phyloP scores from a whole-genome alignment of 2,113 vertebrate genomes.

The Bufo bufo region DNA sequence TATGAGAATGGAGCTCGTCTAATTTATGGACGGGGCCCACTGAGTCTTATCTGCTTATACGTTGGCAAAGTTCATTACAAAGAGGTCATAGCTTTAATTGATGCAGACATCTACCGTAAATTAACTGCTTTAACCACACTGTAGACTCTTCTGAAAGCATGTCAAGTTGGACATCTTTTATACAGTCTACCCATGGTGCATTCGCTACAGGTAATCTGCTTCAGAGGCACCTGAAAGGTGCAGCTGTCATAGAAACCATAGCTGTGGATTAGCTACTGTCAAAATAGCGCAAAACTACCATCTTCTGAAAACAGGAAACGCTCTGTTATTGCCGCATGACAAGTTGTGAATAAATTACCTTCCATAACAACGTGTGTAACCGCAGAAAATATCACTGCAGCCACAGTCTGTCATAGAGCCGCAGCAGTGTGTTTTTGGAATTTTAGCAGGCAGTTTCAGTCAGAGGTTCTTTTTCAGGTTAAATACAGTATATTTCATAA shows the following conservation, averaged over 20 bases:
- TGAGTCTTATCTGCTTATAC: not conserved
- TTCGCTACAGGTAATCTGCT: slow-evolving; percentile 1
- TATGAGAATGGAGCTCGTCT: not conserved
- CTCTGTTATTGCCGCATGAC: slow-evolving; percentile 5
- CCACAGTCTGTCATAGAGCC: not conserved
- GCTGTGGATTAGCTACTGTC: slow-evolving; percentile 6
- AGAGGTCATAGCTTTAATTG: not conserved
- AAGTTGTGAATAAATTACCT: not conserved
- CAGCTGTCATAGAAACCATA: slow-evolving; percentile 1
- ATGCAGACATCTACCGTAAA: not conserved
- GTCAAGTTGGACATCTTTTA: not conserved
- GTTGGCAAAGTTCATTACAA: not conserved
- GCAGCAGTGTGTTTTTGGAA: not conserved
- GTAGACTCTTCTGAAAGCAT: not conserved
- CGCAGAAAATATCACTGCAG: not conserved
- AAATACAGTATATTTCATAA: not conserved
- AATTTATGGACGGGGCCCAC: not conserved
- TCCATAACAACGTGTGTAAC: not conserved
- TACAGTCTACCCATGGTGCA: not conserved
- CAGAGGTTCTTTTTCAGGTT: not conserved
- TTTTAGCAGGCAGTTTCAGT: not conserved
- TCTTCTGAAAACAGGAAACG: not conserved
- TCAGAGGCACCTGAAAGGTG: not conserved
- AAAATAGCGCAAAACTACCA: slow-evolving; percentile 7
- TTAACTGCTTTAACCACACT: not conserved